Percentiles rank a stretch among this genome's conserved stretches.
These are phyloP conservation scores for Erebia aethiops DNA, from an alignment of 2,888 invertebrate genomes.

Conservation along the genomic window DNA sequence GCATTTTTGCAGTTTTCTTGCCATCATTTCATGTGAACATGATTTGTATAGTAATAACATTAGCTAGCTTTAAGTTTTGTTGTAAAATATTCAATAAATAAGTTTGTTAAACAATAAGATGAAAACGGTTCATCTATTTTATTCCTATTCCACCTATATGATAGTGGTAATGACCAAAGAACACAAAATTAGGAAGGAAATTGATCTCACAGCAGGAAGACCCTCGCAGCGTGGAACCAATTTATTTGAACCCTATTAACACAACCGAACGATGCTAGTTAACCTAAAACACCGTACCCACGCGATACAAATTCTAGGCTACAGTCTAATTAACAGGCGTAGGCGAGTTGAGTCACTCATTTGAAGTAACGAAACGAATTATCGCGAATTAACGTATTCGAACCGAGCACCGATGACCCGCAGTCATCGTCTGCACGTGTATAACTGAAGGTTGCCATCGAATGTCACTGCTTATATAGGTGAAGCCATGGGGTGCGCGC, in stretches of 20 bases:
- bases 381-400: constrained; percentile 61
- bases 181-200: constrained; percentile 25
- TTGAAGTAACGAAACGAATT: constrained; percentile 65
- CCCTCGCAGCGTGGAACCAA: constrained; percentile 38
- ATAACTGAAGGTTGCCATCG: constrained; percentile 58
- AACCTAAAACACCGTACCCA: constrained; percentile 50
- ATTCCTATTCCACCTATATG: too few species aligned
- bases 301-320: constrained; percentile 69
- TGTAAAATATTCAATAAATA: too few species aligned
- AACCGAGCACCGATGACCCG: constrained; percentile 42
- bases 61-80: too few species aligned
- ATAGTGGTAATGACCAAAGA: neutral
- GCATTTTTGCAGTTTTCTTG: too few species aligned
- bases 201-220: constrained; percentile 27
- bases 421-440: constrained; percentile 55
- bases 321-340: constrained; percentile 67
- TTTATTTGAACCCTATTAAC: constrained; percentile 54
- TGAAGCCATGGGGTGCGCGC: constrained; percentile 70
- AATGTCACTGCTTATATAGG: constrained; percentile 69
- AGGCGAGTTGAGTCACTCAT: constrained; percentile 70
- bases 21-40: too few species aligned
- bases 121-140: too few species aligned
- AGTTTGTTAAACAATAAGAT: too few species aligned
- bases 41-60: too few species aligned
- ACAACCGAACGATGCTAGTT: constrained; percentile 50